These are phyloP conservation scores for Andinoacara biseriatus DNA, from an alignment of 2,113 vertebrate species.

Conservation along the genomic window DNA sequence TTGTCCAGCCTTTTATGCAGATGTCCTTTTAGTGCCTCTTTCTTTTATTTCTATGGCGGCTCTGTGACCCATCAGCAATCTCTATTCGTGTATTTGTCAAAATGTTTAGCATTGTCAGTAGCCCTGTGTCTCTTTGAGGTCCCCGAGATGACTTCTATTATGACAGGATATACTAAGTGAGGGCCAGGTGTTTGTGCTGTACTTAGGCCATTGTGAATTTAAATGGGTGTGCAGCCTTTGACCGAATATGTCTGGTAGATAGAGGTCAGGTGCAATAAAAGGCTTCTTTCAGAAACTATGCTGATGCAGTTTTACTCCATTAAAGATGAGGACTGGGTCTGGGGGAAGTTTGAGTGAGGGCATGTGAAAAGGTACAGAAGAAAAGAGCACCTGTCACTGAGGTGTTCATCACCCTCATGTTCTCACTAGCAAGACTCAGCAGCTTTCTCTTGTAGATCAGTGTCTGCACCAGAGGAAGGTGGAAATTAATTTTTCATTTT, in stretches of 20 bases:
- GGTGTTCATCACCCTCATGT: slow-evolving; percentile 13
- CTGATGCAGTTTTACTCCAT: slow-evolving; percentile 53
- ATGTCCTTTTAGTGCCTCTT: slow-evolving; percentile 14
- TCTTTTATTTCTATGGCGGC: slow-evolving; percentile 5
- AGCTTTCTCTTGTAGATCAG: slow-evolving; percentile 28
- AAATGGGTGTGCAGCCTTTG: slow-evolving; percentile 54
- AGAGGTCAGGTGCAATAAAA: slow-evolving; percentile 62
- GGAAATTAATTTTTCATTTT: slow-evolving; percentile 59
- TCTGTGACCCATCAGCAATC: slow-evolving; percentile 37
- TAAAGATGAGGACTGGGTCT: slow-evolving; percentile 43
- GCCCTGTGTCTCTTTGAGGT: slow-evolving; percentile 33
- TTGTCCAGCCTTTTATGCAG: slow-evolving; percentile 44
- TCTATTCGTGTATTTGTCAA: slow-evolving; percentile 45
- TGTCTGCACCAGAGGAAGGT: slow-evolving; percentile 25
- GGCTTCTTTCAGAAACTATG: slow-evolving; percentile 37
- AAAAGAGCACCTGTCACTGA: slow-evolving; percentile 51
- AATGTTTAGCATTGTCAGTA: slow-evolving; percentile 46
- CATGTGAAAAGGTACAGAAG: slow-evolving; percentile 16
- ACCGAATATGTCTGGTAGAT: slow-evolving; percentile 29
- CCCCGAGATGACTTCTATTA: slow-evolving; percentile 21
- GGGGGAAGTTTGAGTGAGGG: slow-evolving; percentile 16
- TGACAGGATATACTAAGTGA: slow-evolving; percentile 10
- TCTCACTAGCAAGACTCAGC: slow-evolving; percentile 29
- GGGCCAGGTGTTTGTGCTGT: slow-evolving; percentile 1
- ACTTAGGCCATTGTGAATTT: slow-evolving; percentile 57